Percentiles rank a stretch among this genome's conserved stretches.
These are phyloP conservation scores for Siderastrea siderea DNA, from an alignment of 92 coral and sea anemone species.

Conservation along the genomic window DNA sequence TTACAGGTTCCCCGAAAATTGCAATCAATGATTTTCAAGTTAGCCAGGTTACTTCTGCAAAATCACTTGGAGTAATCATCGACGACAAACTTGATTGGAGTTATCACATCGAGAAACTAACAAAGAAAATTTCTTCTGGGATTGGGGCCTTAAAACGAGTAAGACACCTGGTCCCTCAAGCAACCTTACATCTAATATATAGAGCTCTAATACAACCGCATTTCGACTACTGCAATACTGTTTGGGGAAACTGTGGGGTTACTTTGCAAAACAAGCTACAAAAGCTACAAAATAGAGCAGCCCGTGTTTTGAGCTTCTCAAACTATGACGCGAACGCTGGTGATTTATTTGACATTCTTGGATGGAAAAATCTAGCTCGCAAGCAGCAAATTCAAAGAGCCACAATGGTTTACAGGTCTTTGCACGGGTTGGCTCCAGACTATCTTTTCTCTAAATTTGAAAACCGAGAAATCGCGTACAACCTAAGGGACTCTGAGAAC, in stretches of 20 bases:
- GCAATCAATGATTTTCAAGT: slow-evolving; percentile 21
- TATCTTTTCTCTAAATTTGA: no score
- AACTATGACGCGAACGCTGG: no score
- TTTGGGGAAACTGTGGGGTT: slow-evolving; percentile 26
- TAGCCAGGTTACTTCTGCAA: slow-evolving; percentile 17
- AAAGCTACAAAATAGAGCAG: slow-evolving; percentile 7
- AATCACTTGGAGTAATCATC: slow-evolving; percentile 38
- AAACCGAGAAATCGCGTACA: no score
- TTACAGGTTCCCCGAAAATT: slow-evolving; percentile 12
- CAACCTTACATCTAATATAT: neutral
- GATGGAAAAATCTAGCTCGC: no score
- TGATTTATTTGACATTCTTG: no score
- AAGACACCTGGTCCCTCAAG: no score
- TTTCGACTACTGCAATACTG: slow-evolving; percentile 2
- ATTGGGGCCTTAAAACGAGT: slow-evolving; percentile 32
- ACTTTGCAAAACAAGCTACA: no score
- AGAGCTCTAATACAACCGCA: slow-evolving; percentile 42
- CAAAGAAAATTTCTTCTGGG: slow-evolving; percentile 5
- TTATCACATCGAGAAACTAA: slow-evolving; percentile 10
- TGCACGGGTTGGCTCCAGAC: no score
- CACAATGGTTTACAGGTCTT: no score
- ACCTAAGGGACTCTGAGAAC: no score
- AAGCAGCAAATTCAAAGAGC: no score
- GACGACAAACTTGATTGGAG: slow-evolving; percentile 37
- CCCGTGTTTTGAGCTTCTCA: neutral